Evolutionary conservation across 1,140 invertebrate genomes (phyloP).

Genomic region (Drosophila virilis): DNA sequence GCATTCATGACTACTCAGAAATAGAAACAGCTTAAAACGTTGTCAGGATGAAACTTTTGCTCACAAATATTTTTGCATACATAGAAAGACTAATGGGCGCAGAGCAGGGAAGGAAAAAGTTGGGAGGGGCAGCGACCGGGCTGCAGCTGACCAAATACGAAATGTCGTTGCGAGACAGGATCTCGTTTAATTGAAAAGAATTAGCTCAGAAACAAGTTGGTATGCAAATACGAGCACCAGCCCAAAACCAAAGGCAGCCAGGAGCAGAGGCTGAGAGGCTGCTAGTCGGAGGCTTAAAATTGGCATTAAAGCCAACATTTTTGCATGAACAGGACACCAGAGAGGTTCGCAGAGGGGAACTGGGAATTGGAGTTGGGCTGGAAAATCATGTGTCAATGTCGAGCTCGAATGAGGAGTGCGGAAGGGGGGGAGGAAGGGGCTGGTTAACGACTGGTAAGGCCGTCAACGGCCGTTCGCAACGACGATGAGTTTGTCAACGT

Average conservation of each 20-base stretch:
- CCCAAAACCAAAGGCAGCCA: neutral
- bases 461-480: conserved; percentile 35
- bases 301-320: conserved; percentile 72
- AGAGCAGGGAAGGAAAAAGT: too few species aligned
- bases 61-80: conserved; percentile 39
- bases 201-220: conserved; percentile 53
- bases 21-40: conserved; percentile 55
- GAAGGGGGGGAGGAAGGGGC: neutral
- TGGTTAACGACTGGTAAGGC: conserved; percentile 41
- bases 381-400: conserved; percentile 47
- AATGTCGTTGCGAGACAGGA: conserved; percentile 47
- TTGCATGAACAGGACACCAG: conserved; percentile 50
- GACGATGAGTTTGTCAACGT: conserved; percentile 75
- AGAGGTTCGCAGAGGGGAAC: conserved; percentile 7
- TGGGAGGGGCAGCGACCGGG: neutral
- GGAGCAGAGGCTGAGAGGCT: neutral
- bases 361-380: conserved; percentile 1
- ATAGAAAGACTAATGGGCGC: neutral
- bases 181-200: conserved; percentile 75
- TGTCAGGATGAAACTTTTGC: conserved; percentile 40
- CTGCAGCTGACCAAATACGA: conserved; percentile 26
- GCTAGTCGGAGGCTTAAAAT: conserved; percentile 51
- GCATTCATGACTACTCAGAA: conserved; percentile 48
- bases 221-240: conserved; percentile 49
- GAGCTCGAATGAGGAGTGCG: neutral